A percentile compares a stretch with the other conserved stretches of the same genome.
Conservation (phyloP, 2,113 vertebrate genomes). For the Synodontis membranacea region DNA sequence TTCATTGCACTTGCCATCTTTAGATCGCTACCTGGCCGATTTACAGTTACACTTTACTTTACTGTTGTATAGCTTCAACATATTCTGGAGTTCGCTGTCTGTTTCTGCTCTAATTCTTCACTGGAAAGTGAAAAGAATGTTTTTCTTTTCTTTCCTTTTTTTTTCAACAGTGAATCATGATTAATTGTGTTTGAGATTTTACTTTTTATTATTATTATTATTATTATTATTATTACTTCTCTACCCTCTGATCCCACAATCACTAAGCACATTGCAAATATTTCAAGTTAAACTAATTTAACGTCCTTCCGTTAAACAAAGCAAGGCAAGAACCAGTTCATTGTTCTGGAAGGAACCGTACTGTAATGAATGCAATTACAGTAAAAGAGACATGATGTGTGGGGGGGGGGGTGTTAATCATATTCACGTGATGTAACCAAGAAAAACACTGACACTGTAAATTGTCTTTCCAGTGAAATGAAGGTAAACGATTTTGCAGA, state of each 20-base stretch:
- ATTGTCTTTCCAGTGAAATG: not conserved
- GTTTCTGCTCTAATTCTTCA: not conserved
- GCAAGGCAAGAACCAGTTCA: not conserved
- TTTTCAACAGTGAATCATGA: not conserved
- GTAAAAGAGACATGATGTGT: not conserved
- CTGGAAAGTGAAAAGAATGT: too few relatives aligned
- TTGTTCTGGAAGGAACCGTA: not conserved
- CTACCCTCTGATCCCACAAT: not conserved
- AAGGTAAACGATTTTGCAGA: slow-evolving; percentile 11
- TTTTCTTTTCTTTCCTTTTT: too few relatives aligned
- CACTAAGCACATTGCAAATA: not conserved
- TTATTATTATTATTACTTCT: too few relatives aligned
- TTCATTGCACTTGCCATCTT: not conserved
- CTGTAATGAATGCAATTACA: not conserved
- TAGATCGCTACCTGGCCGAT: not conserved
- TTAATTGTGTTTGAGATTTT: too few relatives aligned
- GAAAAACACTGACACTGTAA: not conserved
- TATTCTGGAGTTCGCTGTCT: not conserved
- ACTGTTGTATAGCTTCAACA: not conserved
- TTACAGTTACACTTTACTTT: too few relatives aligned
- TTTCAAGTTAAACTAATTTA: not conserved
- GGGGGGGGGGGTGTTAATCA: not conserved
- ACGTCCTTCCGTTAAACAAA: not conserved
- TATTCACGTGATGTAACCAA: not conserved
- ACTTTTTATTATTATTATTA: too few relatives aligned